Percentiles rank a stretch among this genome's conserved stretches.
These are phyloP conservation scores for Sitophilus oryzae DNA, from an alignment of 1,140 invertebrate genomes.

Conservation along the genomic window DNA sequence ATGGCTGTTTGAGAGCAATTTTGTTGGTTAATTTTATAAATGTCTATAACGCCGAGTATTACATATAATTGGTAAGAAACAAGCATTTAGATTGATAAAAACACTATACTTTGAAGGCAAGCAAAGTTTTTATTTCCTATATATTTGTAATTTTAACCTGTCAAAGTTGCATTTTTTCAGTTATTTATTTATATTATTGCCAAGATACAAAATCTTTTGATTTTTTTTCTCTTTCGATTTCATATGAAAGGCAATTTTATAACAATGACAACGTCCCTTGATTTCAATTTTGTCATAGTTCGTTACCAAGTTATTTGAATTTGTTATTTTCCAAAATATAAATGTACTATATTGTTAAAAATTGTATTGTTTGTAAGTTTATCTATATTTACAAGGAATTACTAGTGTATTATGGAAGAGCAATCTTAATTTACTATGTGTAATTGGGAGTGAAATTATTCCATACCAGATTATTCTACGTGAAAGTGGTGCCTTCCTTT, in stretches of 20 bases:
- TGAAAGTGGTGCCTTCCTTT: neutral
- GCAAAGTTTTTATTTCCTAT: neutral
- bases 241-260: too few relatives aligned
- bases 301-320: conserved; percentile 25
- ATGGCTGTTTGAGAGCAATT: neutral
- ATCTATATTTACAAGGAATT: conserved; percentile 17
- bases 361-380: conserved; percentile 19
- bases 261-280: too few relatives aligned
- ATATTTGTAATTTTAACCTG: neutral
- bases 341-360: conserved; percentile 27
- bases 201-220: neutral
- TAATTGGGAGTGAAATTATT: neutral
- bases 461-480: neutral
- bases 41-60: neutral
- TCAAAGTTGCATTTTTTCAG: neutral
- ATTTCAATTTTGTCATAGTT: too few relatives aligned
- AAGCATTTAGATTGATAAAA: neutral
- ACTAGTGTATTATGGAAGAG: conserved; percentile 12
- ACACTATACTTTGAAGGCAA: neutral
- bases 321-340: conserved; percentile 12
- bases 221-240: conserved; percentile 10
- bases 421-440: neutral
- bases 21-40: neutral
- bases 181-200: conserved; percentile 1
- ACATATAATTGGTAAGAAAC: neutral